Base-by-base conservation (phyloP, 1,140 invertebrate species). In the Goniozus legneri region DNA sequence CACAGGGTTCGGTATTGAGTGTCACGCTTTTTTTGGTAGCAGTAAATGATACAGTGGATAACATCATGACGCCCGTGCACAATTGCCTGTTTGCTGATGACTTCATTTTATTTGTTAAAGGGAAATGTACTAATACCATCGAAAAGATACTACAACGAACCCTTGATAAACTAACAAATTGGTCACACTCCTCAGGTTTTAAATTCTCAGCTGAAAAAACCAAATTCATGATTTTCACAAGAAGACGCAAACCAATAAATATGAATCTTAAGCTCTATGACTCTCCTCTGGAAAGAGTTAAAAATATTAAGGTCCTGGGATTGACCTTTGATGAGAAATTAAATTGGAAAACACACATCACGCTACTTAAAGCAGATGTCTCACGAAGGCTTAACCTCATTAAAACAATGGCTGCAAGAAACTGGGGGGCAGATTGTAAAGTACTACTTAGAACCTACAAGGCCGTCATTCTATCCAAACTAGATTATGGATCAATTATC, bases 1-100 rank as follows among this genome's bases (percentile, higher is more conserved):
- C 60, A 15, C 49, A 60, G 22, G 60, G 52, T 7, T 60, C 54
- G 6, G 41, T 47, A 8, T 16, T 62, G 2, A 64, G 57, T 37
- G 54, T 52, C 1, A 58, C 55, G 0, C 21, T 64, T 15, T 64
- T 60, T 42, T 27, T 56, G 8, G 15, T 54, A 8, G 45, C 57
- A 0, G 48, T 62, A 2, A 62, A 60, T 32, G 38, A 44, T 15
- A 49, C 50, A 6, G 35, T 8, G 12, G 40, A 40, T 40, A 24
- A 36, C 8, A 44, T 58, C 2, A 6, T 3, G 2, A 8, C 2
- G 15, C 46, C 49, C 7, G 24, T 58, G 3, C 33, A 44, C 20
- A 37, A 16, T 1, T 31, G 32, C 2, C 24, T 45, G 38, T 58
- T 38, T 19, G 52, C 44, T 19, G 56, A 58, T 27, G 56, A 54